Base-by-base conservation (phyloP, 2,888 invertebrate species). In the Hypselothyrea guttata region DNA sequence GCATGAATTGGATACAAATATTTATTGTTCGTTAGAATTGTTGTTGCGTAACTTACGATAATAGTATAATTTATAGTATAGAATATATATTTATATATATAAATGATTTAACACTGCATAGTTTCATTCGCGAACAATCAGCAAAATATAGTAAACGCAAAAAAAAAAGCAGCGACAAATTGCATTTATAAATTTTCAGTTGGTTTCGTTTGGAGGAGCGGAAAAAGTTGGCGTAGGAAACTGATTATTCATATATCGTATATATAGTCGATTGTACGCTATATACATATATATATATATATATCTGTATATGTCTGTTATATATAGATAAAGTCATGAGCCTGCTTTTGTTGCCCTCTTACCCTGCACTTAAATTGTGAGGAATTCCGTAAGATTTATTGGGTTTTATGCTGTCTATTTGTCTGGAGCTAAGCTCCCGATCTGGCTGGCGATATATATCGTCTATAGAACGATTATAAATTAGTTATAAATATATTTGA, bases 211-310 rank as follows among this genome's bases (percentile, higher is more conserved):
- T 37, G 37, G 55, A 47, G 55, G 67, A 72, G 62, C 51, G 47
- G 47, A 62, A 56, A 64, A 70, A 70, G 57, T 72, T 70, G 69
- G 73, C 54, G 72, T 70, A 70, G 72, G 69, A 70, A 72, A 70
- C 51, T 40, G 49, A 40, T 55, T 46, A 38, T 22, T 5, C 2
- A 22, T 5, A 22, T n/a, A n/a, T 5, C 33, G 41, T 40, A 38
- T 22, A 31, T 16, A 38, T 31, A 38, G 16, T 31, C 18, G 22
- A 31, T n/a, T 45, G 34, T 51, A 62, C 34, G 42, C 38, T 42
- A 38, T 12, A 57, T 31, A 46, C 8, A 47, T 16, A 41, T 54
- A 15, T 37, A 45, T 38, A 22, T 15, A 30, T 54, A 47, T 38
- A 53, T n/a, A n/a, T n/a, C n/a, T n/a, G n/a, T n/a, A n/a, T n/a